Base-by-base conservation (phyloP, 2,888 invertebrate species). In the Patella caerulea region DNA sequence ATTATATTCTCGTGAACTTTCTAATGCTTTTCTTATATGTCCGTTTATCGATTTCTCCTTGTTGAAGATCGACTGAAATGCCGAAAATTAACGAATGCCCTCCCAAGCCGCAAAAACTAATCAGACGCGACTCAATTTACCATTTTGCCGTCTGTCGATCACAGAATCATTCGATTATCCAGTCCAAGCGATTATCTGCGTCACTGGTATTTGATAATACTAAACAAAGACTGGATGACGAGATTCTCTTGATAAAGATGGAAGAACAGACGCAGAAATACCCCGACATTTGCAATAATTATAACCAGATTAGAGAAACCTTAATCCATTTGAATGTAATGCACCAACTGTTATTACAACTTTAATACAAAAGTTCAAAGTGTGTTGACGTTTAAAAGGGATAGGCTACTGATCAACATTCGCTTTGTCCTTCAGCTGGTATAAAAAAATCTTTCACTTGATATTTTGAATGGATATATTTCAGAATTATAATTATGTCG, bases 31-130 rank as follows among this genome's bases (percentile, higher is more conserved):
- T 65, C 65, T 65, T 65, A 65, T 65, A 65, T 65, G 24, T 65
- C 65, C 65, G 19, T 24, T 65, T 65, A 65, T 65, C 24, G 65
- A 65, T 65, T 65, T 65, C 24, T 65, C 11, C 19, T 65, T 24
- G 19, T 65, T 65, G 24, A 24, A 65, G 65, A 65, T 65, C 19
- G 65, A 24, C 65, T 19, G 65, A 65, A 65, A 65, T 65, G 65
- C 65, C 65, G 65, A 65, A 65, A 65, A 65, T 65, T 65, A 65
- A 65, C 65, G 65, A 65, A 65, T 65, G 65, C 65, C 65, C 65
- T 65, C 65, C 65, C 65, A 19, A 65, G 65, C 65, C 65, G 65
- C 65, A 65, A 65, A 65, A 65, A 65, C 65, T 65, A 65, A 65
- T 65, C 65, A 65, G 65, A 24, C 65, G 65, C 24, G 65, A 65